A percentile compares a stretch with the other conserved stretches of the same genome.
Evolutionary conservation across 2,113 vertebrate genomes (phyloP).

Genomic region (Silurus meridionalis): DNA sequence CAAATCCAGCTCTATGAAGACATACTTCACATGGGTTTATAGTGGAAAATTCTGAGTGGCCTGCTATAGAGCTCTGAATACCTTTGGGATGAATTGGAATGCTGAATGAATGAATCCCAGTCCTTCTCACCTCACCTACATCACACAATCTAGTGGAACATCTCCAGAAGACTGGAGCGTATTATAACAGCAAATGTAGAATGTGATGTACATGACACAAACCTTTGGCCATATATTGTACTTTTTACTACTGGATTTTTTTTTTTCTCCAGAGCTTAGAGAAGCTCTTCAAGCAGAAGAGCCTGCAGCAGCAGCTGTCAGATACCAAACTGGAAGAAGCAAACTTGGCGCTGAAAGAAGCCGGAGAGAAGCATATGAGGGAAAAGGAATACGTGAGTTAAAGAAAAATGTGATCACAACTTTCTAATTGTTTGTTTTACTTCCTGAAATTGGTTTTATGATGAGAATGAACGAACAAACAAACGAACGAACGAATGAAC

Average conservation of each 20-base stretch:
- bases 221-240: not conserved
- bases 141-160: too few species aligned
- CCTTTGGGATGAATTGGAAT: too few species aligned
- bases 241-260: not conserved
- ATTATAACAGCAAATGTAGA: not conserved
- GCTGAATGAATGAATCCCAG: too few species aligned
- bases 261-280: conserved; percentile 81
- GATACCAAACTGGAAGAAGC: conserved; percentile 90
- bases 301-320: conserved; percentile 90
- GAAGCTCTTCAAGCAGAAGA: conserved; percentile 90
- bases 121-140: too few species aligned
- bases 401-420: not conserved
- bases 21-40: too few species aligned
- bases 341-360: conserved; percentile 83
- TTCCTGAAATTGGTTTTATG: not conserved
- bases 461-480: not conserved
- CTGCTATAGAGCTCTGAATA: too few species aligned
- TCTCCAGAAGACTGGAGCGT: too few species aligned
- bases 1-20: too few species aligned
- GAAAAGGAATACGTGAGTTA: conserved; percentile 94
- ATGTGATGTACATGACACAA: not conserved
- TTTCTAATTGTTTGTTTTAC: not conserved
- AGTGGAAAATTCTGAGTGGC: too few species aligned
- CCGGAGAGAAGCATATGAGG: conserved; percentile 83
- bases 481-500: not conserved